Evolutionary conservation across 2,797 vertebrate genomes (phyloP), one percentile per base, ranked within the genome.

Genomic region (Gallinago solitaria): DNA sequence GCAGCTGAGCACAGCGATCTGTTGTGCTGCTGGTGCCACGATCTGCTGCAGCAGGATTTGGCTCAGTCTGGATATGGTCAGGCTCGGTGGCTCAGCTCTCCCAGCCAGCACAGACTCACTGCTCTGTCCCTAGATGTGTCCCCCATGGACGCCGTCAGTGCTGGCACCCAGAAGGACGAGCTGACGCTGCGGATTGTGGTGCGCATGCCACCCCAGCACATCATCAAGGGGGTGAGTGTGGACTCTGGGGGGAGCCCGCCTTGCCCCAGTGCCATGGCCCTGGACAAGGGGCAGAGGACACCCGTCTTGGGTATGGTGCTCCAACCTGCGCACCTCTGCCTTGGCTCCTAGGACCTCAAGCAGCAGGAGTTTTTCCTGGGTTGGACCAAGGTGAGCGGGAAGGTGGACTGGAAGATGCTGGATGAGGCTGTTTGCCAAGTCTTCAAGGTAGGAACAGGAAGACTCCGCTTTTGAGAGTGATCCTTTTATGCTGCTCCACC

Each of bases 351-450:
- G 99, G 98, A 99, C 95, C 96, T 98, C 90, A 99, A 98, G 90
- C 99, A 99, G 96, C 99, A 99, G 87, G 98, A 99, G 47, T 99
- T 98, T 96, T 99, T 98, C 95, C 97, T 99, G 88, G 99, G 99
- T n/a, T 98, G 98, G 53, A 98, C 98, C 79, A 98, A 96, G 81
- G 97, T 99, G 94, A 97, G 95, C 73, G 98, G 97, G 8, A 98
- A 98, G 87, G 98, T 98, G 2, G 99, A 99, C 94, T 99, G 99
- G 99, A 97, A 98, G 95, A 97, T 95, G 97, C 98, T 99, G 19
- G 99, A 99, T 96, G 98, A 99, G 47, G 98, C 98, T 6, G 98
- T 99, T 83, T 98, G 98, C 30, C 98, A 99, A 88, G 98, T 98
- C 47, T 99, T 99, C 96, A 98, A 98, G 98, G 99, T 99, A 97